Evolutionary conservation across 2,113 vertebrate species (phyloP).

Genomic region (Ariopsis seemanni): DNA sequence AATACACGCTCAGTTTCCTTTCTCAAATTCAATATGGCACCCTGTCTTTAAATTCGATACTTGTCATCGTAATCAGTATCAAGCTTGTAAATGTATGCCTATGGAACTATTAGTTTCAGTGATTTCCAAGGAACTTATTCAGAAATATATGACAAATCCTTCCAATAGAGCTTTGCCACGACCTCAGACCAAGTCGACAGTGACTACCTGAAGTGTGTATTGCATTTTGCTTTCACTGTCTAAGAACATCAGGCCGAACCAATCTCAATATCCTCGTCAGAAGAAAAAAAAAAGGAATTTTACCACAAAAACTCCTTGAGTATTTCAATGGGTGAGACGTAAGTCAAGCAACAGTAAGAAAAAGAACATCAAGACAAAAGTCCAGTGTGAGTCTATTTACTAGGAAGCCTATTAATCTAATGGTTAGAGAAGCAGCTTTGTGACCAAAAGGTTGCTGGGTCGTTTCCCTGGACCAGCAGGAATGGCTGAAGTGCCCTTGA

Average conservation of each 20-base stretch:
- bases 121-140: background rate
- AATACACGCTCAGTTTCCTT: slow-evolving; percentile 38
- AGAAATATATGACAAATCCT: background rate
- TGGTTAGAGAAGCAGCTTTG: too few relatives aligned
- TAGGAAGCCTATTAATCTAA: too few relatives aligned
- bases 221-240: background rate
- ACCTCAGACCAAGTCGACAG: background rate
- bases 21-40: slow-evolving; percentile 36
- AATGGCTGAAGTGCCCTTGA: too few relatives aligned
- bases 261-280: background rate
- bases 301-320: background rate
- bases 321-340: background rate
- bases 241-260: background rate
- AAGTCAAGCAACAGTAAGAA: background rate
- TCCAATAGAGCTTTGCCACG: background rate
- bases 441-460: too few relatives aligned
- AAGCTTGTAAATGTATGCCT: background rate
- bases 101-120: background rate
- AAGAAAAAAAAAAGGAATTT: background rate
- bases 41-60: slow-evolving; percentile 16
- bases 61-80: slow-evolving; percentile 28
- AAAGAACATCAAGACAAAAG: background rate
- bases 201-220: background rate
- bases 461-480: too few relatives aligned
- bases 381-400: background rate